A percentile compares a stretch with the other conserved stretches of the same genome.
These are phyloP conservation scores for Drosophila rubida DNA, from an alignment of 2,888 invertebrate species.

Conservation along the genomic window DNA sequence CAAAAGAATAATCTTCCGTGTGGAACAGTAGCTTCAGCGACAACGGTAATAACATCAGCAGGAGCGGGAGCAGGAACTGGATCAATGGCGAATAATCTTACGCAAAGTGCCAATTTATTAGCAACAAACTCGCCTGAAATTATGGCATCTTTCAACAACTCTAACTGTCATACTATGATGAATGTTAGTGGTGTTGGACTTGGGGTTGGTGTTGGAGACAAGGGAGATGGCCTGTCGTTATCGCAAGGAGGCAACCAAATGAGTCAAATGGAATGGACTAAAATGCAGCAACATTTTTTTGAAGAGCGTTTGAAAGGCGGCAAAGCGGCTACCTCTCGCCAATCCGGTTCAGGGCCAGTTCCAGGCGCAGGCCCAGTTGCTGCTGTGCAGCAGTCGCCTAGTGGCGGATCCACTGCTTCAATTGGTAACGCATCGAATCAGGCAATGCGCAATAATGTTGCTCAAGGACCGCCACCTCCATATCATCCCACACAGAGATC, in stretches of 20 bases:
- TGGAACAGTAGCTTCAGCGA: conserved; percentile 20
- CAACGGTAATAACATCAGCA: conserved; percentile 1
- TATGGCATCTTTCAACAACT: conserved; percentile 49
- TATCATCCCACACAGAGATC: conserved; percentile 91
- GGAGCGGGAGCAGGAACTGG: conserved; percentile 6
- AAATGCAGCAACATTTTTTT: conserved; percentile 94
- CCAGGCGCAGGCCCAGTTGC: not conserved
- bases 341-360: conserved; percentile 41
- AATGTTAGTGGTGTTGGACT: conserved; percentile 47
- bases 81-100: conserved; percentile 25
- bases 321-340: conserved; percentile 44
- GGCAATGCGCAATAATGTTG: conserved; percentile 45
- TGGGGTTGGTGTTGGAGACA: conserved; percentile 48
- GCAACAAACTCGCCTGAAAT: conserved; percentile 62
- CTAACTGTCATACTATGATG: conserved; percentile 40
- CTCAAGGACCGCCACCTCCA: conserved; percentile 91
- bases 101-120: conserved; percentile 33
- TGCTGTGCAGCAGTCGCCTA: not conserved
- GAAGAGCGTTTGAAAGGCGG: conserved; percentile 87
- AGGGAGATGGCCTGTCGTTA: conserved; percentile 42
- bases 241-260: conserved; percentile 77
- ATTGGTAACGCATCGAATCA: conserved; percentile 40
- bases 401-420: conserved; percentile 7
- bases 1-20: conserved; percentile 54
- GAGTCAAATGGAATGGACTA: conserved; percentile 95